These are phyloP conservation scores for Poecile montanus DNA, from an alignment of 2,797 vertebrate genomes.

Conservation along the genomic window DNA sequence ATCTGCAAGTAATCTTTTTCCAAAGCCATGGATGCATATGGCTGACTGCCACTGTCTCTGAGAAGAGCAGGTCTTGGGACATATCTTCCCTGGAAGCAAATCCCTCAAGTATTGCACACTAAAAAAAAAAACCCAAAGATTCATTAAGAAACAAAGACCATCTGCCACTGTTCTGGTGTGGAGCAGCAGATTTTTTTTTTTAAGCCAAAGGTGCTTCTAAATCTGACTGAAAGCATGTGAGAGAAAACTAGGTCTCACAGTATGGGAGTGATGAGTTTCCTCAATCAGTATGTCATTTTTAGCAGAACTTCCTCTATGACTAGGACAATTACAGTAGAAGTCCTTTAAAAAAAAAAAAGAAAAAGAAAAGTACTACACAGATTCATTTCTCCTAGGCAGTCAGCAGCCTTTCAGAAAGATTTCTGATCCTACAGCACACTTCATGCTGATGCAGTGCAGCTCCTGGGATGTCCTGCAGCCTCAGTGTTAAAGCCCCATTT, in stretches of 20 bases:
- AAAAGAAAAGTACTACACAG: background rate
- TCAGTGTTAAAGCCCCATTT: background rate
- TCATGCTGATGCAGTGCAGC: background rate
- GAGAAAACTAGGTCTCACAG: slow-evolving; percentile 10
- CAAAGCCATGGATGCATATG: background rate
- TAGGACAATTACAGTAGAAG: background rate
- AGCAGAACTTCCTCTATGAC: background rate
- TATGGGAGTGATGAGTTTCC: background rate
- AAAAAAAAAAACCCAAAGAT: background rate
- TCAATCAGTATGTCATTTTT: background rate
- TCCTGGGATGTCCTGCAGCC: background rate
- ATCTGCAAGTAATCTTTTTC: background rate
- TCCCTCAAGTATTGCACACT: background rate
- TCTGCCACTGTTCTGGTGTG: slow-evolving; percentile 28
- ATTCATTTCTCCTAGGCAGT: background rate
- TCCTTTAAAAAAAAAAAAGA: background rate
- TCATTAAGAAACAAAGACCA: slow-evolving; percentile 59
- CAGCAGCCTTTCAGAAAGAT: background rate
- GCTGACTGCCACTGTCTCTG: background rate
- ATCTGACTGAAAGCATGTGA: background rate
- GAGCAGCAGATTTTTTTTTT: background rate
- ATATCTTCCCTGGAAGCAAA: slow-evolving; percentile 38
- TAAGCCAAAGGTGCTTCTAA: slow-evolving; percentile 8
- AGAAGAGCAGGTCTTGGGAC: slow-evolving; percentile 21
- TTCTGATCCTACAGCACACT: background rate